phyloP scores from a whole-genome alignment of 2,888 invertebrate genomes.

The Clivina fossor region DNA sequence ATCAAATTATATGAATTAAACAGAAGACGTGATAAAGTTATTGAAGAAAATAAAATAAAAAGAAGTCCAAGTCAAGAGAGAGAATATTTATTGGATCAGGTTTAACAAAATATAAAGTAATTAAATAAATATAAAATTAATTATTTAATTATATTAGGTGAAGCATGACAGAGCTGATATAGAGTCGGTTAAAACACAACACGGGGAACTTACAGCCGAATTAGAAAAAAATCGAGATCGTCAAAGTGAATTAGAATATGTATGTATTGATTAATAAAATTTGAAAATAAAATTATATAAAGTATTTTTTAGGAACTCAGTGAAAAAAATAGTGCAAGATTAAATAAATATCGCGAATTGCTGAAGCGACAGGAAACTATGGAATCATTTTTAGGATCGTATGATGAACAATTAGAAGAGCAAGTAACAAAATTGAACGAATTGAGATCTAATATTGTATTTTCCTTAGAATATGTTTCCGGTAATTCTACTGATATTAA shows the following conservation, averaged over 20 bases:
- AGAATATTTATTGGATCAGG: slow-evolving; percentile 43
- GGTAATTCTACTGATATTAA: slow-evolving; percentile 39
- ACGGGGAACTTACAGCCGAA: slow-evolving; percentile 18
- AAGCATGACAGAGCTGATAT: slow-evolving; percentile 44
- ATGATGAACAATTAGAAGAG: slow-evolving; percentile 14
- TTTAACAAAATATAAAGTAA: too few relatives aligned
- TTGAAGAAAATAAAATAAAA: slow-evolving; percentile 41
- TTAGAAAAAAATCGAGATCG: slow-evolving; percentile 24
- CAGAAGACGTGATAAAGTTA: slow-evolving; percentile 39
- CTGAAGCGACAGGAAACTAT: slow-evolving; percentile 30
- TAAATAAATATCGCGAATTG: slow-evolving; percentile 30
- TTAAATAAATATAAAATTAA: neutral
- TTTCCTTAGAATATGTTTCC: slow-evolving; percentile 37
- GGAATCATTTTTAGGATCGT: slow-evolving; percentile 20
- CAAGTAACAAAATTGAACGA: slow-evolving; percentile 14
- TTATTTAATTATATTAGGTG: slow-evolving; percentile 39
- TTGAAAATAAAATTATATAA: neutral
- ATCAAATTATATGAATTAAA: slow-evolving; percentile 39
- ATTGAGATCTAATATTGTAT: slow-evolving; percentile 28
- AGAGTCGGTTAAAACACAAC: slow-evolving; percentile 38
- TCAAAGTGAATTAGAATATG: slow-evolving; percentile 27
- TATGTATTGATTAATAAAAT: too few relatives aligned
- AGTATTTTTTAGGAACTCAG: slow-evolving; percentile 22
- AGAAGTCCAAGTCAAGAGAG: slow-evolving; percentile 44
- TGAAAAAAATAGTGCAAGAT: slow-evolving; percentile 29